Percentiles rank a stretch among this genome's conserved stretches.
Conservation (phyloP, 2,113 vertebrate species). For the Crotalus viridis region DNA sequence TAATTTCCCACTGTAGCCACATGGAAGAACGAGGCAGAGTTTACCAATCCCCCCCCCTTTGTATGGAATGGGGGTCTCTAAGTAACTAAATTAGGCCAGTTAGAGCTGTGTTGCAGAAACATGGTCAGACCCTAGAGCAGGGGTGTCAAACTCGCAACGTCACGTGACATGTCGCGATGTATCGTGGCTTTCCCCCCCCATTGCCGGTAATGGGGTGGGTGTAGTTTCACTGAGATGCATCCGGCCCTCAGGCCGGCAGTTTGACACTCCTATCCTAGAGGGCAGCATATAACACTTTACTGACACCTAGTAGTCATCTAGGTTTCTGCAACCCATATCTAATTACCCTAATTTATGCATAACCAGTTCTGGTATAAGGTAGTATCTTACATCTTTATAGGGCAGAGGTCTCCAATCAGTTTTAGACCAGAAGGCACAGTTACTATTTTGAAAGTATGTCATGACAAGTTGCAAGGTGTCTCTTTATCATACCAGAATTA, state of each 20-base stretch:
- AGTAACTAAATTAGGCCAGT: background rate
- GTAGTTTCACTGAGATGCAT: too few species aligned
- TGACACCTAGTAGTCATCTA: background rate
- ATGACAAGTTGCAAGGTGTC: background rate
- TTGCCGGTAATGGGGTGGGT: too few species aligned
- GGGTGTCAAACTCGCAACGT: too few species aligned
- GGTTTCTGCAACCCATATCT: background rate
- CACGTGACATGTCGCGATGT: too few species aligned
- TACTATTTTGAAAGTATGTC: background rate
- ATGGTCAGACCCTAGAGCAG: background rate
- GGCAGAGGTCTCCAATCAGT: background rate
- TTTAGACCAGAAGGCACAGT: background rate
- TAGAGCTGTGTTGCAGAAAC: background rate
- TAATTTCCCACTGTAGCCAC: background rate
- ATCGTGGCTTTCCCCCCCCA: rapidly evolving
- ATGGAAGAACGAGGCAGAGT: background rate
- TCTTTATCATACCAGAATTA: background rate
- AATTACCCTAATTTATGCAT: background rate
- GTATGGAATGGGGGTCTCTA: background rate
- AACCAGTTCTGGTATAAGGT: background rate
- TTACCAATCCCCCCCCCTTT: background rate
- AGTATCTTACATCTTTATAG: background rate
- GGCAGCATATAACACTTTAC: background rate
- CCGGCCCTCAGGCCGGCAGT: too few species aligned
- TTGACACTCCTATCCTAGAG: background rate